These are phyloP conservation scores for Vespertilio murinus DNA, from an alignment of 2,797 vertebrate species.

Conservation along the genomic window DNA sequence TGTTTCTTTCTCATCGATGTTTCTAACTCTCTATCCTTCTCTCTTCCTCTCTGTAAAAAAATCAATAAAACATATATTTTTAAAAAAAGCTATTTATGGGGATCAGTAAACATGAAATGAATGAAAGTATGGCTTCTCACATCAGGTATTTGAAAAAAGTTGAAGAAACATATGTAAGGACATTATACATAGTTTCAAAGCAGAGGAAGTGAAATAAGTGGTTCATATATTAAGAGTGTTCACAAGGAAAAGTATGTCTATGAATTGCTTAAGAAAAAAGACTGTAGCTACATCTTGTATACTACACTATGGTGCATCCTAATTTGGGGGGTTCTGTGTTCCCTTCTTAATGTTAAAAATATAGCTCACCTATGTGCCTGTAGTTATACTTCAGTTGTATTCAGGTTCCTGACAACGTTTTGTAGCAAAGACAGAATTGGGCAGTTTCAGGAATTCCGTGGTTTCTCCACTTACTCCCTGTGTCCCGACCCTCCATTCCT, in stretches of 20 bases:
- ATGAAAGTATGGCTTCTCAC: neutral
- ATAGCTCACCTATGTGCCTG: neutral
- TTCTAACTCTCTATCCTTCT: too few relatives aligned
- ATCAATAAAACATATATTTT: too few relatives aligned
- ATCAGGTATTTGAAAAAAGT: neutral
- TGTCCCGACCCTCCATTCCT: fast-evolving
- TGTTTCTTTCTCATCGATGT: too few relatives aligned
- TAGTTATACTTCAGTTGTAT: neutral
- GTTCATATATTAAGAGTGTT: neutral
- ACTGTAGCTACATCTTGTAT: neutral
- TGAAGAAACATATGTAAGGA: neutral
- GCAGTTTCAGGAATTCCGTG: neutral
- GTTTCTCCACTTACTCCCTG: neutral
- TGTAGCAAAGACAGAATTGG: neutral
- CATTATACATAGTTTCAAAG: neutral
- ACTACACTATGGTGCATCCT: neutral
- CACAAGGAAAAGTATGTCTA: neutral
- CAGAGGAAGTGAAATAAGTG: constrained; percentile 9
- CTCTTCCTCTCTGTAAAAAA: too few relatives aligned
- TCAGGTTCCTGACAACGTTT: neutral
- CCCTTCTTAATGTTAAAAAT: neutral
- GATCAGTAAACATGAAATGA: neutral
- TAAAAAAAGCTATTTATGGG: neutral
- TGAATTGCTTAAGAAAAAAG: neutral
- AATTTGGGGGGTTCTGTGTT: neutral